These are phyloP conservation scores for Phengaris alcon DNA, from an alignment of 2,888 invertebrate genomes.

Conservation along the genomic window DNA sequence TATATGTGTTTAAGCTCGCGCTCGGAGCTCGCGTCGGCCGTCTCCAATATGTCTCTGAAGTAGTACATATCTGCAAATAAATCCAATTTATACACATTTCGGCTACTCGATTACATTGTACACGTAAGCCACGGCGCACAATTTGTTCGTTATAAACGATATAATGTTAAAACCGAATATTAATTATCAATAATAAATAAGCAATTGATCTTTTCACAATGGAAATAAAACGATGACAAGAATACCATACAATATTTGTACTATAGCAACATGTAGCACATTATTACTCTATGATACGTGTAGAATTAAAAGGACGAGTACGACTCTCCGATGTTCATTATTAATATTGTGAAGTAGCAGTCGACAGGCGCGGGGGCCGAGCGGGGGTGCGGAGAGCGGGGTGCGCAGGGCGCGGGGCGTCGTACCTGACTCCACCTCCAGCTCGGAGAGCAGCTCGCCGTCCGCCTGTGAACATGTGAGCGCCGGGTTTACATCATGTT, in stretches of 20 bases:
- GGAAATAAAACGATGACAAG: too few species aligned
- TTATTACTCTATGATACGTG: too few species aligned
- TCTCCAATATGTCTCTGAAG: not conserved
- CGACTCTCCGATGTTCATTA: too few species aligned
- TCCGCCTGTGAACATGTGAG: slow-evolving; percentile 2
- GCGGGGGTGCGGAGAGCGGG: not conserved
- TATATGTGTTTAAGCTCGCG: not conserved
- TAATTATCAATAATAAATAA: too few species aligned
- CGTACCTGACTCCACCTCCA: not conserved
- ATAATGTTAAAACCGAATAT: too few species aligned
- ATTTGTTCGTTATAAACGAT: too few species aligned
- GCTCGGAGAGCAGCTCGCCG: not conserved
- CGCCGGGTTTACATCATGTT: not conserved
- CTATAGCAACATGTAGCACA: too few species aligned
- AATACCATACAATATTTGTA: too few species aligned
- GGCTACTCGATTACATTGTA: too few species aligned
- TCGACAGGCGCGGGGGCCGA: not conserved
- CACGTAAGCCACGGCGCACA: too few species aligned
- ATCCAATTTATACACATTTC: not conserved
- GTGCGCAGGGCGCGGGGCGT: not conserved
- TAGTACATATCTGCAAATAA: not conserved
- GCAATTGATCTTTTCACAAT: too few species aligned
- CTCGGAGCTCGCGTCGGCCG: not conserved
- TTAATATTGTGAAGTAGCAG: not conserved
- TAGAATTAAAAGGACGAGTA: too few species aligned